A percentile compares a stretch with the other conserved stretches of the same genome.
Conservation (phyloP, 1,140 invertebrate genomes). For the Schlechtendalia chinensis region DNA sequence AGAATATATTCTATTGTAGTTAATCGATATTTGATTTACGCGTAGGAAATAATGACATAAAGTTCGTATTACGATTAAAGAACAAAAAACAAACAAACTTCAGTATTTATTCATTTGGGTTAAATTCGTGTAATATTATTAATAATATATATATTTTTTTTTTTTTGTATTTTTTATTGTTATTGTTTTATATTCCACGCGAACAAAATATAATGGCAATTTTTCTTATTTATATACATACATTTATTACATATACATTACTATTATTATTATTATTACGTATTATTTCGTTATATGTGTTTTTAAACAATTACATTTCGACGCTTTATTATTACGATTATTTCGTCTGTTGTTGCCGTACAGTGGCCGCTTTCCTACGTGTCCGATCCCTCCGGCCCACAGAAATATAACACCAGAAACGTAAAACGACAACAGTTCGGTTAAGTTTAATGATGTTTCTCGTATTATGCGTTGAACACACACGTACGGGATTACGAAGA, state of each 20-base stretch:
- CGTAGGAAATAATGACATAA: not conserved
- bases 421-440: not conserved
- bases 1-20: too few relatives aligned
- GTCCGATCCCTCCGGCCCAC: too few relatives aligned
- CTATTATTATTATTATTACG: too few relatives aligned
- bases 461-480: too few relatives aligned
- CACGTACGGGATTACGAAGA: constrained; percentile 7
- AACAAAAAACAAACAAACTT: not conserved
- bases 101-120: constrained; percentile 39
- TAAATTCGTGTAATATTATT: constrained; percentile 7
- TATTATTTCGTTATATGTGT: constrained; percentile 16
- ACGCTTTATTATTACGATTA: constrained; percentile 14
- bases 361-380: too few relatives aligned
- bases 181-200: constrained; percentile 46
- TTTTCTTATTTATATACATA: constrained; percentile 1
- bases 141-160: constrained; percentile 6
- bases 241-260: not conserved
- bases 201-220: constrained; percentile 41
- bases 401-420: not conserved
- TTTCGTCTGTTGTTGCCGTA: not conserved
- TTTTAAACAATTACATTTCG: constrained; percentile 10
- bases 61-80: not conserved
- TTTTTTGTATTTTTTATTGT: constrained; percentile 40
- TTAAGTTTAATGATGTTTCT: too few relatives aligned
- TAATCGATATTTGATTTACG: not conserved